phyloP scores from a whole-genome alignment of 2,113 vertebrate species.

The Lamprotornis superbus region DNA sequence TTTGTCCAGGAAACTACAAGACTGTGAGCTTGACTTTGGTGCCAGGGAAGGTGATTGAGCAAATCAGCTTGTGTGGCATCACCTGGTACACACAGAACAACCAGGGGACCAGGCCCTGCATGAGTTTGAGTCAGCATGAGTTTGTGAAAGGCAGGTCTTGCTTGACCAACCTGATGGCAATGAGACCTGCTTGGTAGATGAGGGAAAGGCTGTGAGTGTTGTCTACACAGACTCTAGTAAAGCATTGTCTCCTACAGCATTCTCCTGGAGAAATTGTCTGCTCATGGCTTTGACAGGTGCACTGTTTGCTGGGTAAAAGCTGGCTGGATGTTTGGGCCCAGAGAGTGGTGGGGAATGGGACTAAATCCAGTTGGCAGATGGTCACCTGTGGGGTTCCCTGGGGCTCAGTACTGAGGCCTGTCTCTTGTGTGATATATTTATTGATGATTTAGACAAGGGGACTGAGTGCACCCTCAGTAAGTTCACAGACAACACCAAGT shows the following conservation, averaged over 20 bases:
- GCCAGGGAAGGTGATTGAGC: neutral
- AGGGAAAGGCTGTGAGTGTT: neutral
- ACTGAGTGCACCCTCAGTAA: neutral
- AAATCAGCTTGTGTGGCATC: neutral
- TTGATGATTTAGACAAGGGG: neutral
- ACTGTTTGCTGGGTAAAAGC: neutral
- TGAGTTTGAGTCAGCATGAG: neutral
- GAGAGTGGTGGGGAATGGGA: neutral
- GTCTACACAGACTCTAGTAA: neutral
- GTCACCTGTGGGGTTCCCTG: neutral
- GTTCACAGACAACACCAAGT: neutral
- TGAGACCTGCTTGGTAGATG: neutral
- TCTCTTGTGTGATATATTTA: neutral
- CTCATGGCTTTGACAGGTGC: neutral
- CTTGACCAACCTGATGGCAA: neutral
- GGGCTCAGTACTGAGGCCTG: neutral
- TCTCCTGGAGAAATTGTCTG: neutral
- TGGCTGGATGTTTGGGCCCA: neutral
- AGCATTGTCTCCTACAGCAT: neutral
- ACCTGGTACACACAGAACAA: neutral
- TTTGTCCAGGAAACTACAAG: neutral
- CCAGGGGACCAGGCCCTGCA: no score
- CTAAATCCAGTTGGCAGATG: rapidly evolving
- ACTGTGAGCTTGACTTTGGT: neutral
- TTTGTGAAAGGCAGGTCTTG: neutral